Evolutionary conservation across 2,888 invertebrate genomes (phyloP), one percentile per base, ranked within the genome.

Genomic region (Drosophila kokeensis): DNA sequence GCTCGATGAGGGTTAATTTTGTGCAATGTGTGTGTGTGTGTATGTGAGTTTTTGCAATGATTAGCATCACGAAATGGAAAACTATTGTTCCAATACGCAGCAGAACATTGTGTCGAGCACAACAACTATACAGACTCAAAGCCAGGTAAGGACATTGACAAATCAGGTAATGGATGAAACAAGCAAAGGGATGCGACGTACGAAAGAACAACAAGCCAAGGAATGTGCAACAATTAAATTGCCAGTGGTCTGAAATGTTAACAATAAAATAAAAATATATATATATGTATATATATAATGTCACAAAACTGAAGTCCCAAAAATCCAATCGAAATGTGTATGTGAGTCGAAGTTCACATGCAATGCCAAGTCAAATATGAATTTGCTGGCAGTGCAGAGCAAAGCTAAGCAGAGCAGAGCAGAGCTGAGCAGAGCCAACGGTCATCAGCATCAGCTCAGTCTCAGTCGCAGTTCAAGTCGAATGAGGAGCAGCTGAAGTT

Each of bases 41-140:
- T 42, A 24, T 50, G 60, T 52, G 73, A 42, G 63, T 59, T 85
- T 89, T 86, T 73, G 85, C 85, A 85, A 81, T 85, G 85, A 85
- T 85, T 85, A 85, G 90, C 90, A 85, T 89, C 85, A 86, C 73
- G 71, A 81, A 89, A 89, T 76, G 70, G 72, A 74, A 88, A 83
- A 86, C 81, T 67, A 83, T 87, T 87, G 90, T 87, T 89, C 82
- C 87, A 90, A 90, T 90, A 87, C 84, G 90, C 88, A 83, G 77
- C 81, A 65, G 72, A 66, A 79, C 70, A 52, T 66, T 54, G 52
- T 50, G 58, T 34, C 38, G 50, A 69, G 45, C 34, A 38, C 40
- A 40, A 29, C 40, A 57, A 30, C 54, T 27, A 36, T 3, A 40
- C 38, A 52, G 34, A 57, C 32, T 21, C 18, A 15, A 63, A 54